These are phyloP conservation scores for Echiichthys vipera DNA, from an alignment of 2,797 vertebrate genomes.

Conservation along the genomic window DNA sequence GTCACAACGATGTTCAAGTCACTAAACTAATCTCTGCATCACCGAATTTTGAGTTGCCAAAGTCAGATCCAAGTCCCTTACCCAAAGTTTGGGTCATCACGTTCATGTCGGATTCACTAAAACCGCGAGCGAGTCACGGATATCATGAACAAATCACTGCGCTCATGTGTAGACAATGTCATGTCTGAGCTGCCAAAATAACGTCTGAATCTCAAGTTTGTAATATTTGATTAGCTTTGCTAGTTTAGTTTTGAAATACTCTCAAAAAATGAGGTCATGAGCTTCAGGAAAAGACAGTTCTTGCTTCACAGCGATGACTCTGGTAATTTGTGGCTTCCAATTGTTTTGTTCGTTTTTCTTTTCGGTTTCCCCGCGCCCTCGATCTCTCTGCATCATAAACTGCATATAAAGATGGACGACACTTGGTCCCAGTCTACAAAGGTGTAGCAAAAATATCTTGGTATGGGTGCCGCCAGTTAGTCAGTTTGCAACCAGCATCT, in stretches of 20 bases:
- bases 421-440: too few relatives aligned
- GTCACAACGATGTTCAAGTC: not conserved
- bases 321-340: not conserved
- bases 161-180: not conserved
- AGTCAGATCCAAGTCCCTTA: not conserved
- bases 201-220: not conserved
- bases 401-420: too few relatives aligned
- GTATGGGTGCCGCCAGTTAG: too few relatives aligned
- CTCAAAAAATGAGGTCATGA: not conserved
- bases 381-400: not conserved
- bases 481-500: too few relatives aligned
- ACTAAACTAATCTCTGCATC: too few relatives aligned
- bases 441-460: too few relatives aligned
- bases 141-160: not conserved
- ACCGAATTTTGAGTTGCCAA: too few relatives aligned
- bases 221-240: not conserved
- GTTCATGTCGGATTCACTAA: not conserved
- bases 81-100: not conserved
- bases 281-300: not conserved
- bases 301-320: not conserved
- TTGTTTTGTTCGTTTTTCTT: not conserved
- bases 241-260: not conserved
- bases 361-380: not conserved
- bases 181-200: not conserved
- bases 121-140: not conserved